Conservation (phyloP, 2,113 vertebrate genomes). For the Vidua chalybeata region DNA sequence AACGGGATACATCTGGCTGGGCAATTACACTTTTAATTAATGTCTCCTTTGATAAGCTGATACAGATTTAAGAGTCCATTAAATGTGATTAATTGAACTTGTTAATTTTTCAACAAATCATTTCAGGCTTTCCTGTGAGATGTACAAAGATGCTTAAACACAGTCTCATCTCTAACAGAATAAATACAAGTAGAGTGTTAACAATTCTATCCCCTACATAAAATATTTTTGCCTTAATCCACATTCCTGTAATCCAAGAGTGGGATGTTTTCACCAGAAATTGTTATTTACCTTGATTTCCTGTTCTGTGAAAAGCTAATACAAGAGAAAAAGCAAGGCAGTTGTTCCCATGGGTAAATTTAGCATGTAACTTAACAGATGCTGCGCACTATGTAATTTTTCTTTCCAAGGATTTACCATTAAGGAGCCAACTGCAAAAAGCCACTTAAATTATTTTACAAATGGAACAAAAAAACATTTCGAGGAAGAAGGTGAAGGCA, state of each 20-base stretch:
- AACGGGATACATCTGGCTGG: slow-evolving; percentile 52
- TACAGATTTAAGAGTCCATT: slow-evolving; percentile 65
- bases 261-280: neutral
- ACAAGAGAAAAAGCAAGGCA: neutral
- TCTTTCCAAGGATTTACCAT: neutral
- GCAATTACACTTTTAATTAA: slow-evolving; percentile 71
- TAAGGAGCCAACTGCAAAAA: neutral
- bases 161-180: neutral
- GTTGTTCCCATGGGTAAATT: neutral
- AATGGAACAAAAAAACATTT: neutral
- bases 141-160: slow-evolving; percentile 15
- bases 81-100: slow-evolving; percentile 48
- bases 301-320: neutral
- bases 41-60: slow-evolving; percentile 54
- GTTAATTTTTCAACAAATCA: slow-evolving; percentile 46
- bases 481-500: neutral
- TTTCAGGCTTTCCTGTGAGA: slow-evolving; percentile 35
- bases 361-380: neutral
- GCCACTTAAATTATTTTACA: neutral
- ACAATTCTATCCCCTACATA: neutral
- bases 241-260: neutral
- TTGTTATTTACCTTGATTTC: neutral
- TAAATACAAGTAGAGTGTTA: neutral
- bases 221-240: neutral
- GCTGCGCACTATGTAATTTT: neutral